phyloP scores from a whole-genome alignment of 1,140 invertebrate species.

The Sitophilus oryzae region DNA sequence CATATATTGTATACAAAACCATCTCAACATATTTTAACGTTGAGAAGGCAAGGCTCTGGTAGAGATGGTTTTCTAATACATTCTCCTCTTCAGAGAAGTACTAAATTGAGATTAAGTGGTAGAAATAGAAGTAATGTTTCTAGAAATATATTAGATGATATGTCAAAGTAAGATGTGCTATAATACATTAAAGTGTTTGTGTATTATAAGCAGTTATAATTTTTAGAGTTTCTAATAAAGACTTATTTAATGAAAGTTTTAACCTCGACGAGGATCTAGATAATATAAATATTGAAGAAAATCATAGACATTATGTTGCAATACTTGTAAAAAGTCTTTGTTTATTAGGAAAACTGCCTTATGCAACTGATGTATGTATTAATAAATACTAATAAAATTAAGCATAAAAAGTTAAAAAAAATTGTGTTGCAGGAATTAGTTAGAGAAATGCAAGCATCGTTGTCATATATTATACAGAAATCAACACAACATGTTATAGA shows the following conservation, averaged over 20 bases:
- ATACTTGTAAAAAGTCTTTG: slow-evolving; percentile 81
- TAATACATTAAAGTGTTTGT: neutral
- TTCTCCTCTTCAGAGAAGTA: slow-evolving; percentile 51
- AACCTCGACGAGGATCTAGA: slow-evolving; percentile 59
- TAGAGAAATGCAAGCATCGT: slow-evolving; percentile 71
- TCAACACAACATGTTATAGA: slow-evolving; percentile 71
- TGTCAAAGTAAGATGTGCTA: slow-evolving; percentile 23
- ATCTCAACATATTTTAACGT: slow-evolving; percentile 50
- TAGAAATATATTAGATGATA: slow-evolving; percentile 46
- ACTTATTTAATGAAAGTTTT: slow-evolving; percentile 30
- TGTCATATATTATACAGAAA: slow-evolving; percentile 68
- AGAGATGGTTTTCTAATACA: slow-evolving; percentile 44
- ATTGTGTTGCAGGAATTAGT: slow-evolving; percentile 60
- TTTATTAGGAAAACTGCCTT: slow-evolving; percentile 76
- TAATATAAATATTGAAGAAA: slow-evolving; percentile 58
- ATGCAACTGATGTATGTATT: slow-evolving; percentile 67
- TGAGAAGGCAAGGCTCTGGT: slow-evolving; percentile 58
- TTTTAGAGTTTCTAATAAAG: slow-evolving; percentile 16
- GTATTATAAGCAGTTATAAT: neutral
- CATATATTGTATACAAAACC: slow-evolving; percentile 68
- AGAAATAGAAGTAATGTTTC: slow-evolving; percentile 45
- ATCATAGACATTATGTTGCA: slow-evolving; percentile 67
- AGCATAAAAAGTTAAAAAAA: slow-evolving; percentile 8
- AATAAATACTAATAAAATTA: neutral
- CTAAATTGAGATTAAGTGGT: slow-evolving; percentile 49